Conservation (phyloP, 2,888 invertebrate species). For the Lasioglossum lativentre region DNA sequence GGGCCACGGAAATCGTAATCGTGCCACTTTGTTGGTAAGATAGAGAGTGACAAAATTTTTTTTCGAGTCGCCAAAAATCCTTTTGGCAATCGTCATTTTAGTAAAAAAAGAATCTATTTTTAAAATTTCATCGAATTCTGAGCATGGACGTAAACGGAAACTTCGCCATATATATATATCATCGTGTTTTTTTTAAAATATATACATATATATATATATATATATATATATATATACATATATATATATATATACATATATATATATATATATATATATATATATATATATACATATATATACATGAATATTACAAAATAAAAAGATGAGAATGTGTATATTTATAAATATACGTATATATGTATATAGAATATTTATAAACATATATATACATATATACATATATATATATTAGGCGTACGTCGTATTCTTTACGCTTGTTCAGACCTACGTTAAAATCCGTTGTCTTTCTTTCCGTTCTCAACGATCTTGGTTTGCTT, state of each 20-base stretch:
- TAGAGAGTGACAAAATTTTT: too few species aligned
- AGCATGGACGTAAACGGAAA: too few species aligned
- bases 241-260: constrained; percentile 31
- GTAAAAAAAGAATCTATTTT: too few species aligned
- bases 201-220: constrained; percentile 26
- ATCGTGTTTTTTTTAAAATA: too few species aligned
- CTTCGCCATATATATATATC: too few species aligned
- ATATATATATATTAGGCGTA: constrained; percentile 42
- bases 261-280: constrained; percentile 26
- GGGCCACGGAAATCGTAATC: too few species aligned
- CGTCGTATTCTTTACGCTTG: constrained; percentile 53
- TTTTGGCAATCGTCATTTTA: too few species aligned
- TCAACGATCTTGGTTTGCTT: constrained; percentile 69
- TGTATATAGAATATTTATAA: constrained; percentile 24
- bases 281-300: constrained; percentile 45
- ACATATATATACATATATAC: constrained; percentile 16
- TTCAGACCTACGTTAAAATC: constrained; percentile 68
- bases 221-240: constrained; percentile 48
- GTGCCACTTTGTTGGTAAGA: too few species aligned
- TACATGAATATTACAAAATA: constrained; percentile 23
- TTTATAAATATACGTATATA: constrained; percentile 45
- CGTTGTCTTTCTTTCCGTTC: constrained; percentile 56
- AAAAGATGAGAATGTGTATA: constrained; percentile 7
- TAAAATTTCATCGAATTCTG: too few species aligned
- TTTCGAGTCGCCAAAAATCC: too few species aligned